phyloP scores from a whole-genome alignment of 2,113 vertebrate genomes.

The Orthochromis malagaraziensis region DNA sequence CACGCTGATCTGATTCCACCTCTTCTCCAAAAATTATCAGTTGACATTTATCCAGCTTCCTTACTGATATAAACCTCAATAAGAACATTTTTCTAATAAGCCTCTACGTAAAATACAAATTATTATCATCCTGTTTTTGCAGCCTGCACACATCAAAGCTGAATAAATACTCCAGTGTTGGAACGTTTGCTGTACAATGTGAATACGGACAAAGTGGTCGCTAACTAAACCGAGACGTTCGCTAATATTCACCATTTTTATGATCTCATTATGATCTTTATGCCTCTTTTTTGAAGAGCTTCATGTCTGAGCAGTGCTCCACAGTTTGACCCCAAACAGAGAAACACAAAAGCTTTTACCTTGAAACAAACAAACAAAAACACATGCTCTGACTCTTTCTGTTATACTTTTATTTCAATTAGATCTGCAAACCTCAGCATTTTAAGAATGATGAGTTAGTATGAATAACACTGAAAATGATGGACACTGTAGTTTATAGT shows the following conservation, averaged over 20 bases:
- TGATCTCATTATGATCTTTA: neutral
- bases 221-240: neutral
- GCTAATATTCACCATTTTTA: neutral
- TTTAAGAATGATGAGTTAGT: fast-evolving
- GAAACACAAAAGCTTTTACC: neutral
- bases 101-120: fast-evolving
- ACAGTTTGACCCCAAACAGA: neutral
- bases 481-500: neutral
- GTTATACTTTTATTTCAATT: neutral
- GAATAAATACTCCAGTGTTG: neutral
- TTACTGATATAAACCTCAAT: neutral
- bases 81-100: neutral
- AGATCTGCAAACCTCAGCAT: neutral
- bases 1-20: neutral
- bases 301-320: neutral
- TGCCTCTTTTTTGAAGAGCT: neutral
- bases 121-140: neutral
- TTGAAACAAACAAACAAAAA: neutral
- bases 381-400: fast-evolving
- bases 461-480: neutral
- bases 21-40: neutral
- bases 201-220: fast-evolving
- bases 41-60: neutral
- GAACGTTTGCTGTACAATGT: neutral
- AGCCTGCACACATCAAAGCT: fast-evolving